Evolutionary conservation across 2,797 vertebrate species (phyloP).

Genomic region (Astyanax mexicanus): DNA sequence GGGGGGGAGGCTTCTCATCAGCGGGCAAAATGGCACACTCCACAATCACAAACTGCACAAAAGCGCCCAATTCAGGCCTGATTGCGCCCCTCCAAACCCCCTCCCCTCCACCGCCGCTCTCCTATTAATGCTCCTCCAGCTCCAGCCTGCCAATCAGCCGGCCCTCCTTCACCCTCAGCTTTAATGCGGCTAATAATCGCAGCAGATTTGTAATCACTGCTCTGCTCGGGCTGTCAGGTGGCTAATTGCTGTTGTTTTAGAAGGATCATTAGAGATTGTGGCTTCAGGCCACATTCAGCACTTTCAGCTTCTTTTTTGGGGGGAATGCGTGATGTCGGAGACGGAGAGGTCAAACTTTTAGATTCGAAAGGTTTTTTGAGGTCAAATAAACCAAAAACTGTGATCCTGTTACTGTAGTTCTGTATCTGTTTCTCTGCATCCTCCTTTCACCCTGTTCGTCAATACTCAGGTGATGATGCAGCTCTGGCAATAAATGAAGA

Average conservation of each 20-base stretch:
- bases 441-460: no score
- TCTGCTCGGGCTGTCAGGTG: conserved; percentile 54
- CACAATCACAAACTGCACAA: conserved; percentile 89
- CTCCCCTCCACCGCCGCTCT: conserved; percentile 57
- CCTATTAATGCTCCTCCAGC: conserved; percentile 54
- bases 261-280: conserved; percentile 47
- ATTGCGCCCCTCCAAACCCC: conserved; percentile 88
- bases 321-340: background rate
- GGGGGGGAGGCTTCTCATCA: conserved; percentile 83
- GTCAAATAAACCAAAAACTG: no score
- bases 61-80: conserved; percentile 87
- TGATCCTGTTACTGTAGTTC: no score
- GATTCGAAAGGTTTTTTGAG: background rate
- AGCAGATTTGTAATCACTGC: conserved; percentile 53
- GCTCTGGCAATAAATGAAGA: no score
- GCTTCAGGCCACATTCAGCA: conserved; percentile 9
- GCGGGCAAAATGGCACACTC: conserved; percentile 88
- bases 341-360: background rate
- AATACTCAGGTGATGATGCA: no score
- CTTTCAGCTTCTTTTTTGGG: background rate
- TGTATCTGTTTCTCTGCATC: no score
- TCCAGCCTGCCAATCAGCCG: conserved; percentile 55
- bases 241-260: conserved; percentile 83
- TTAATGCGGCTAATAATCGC: conserved; percentile 55
- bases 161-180: conserved; percentile 40